phyloP scores from a whole-genome alignment of 2,113 vertebrate genomes.

The Sarotherodon lohbergeri region DNA sequence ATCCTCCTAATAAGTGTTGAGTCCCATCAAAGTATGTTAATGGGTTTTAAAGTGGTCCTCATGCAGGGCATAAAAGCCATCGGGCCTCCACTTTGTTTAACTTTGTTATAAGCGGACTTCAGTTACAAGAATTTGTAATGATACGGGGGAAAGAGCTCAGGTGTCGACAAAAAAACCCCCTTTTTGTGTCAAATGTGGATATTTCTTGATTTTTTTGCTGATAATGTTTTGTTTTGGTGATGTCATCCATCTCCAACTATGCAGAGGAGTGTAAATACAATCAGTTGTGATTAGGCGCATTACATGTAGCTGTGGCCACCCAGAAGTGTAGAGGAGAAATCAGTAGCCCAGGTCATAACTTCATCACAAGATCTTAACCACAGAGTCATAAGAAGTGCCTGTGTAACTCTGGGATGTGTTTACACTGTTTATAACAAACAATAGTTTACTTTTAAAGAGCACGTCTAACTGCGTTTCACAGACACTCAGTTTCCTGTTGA shows the following conservation, averaged over 20 bases:
- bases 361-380: slow-evolving; percentile 51
- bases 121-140: slow-evolving; percentile 29
- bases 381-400: slow-evolving; percentile 21
- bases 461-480: background rate
- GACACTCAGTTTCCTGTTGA: background rate
- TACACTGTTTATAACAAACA: slow-evolving; percentile 29
- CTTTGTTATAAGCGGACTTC: slow-evolving; percentile 51
- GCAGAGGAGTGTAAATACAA: slow-evolving; percentile 49
- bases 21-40: slow-evolving; percentile 58
- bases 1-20: slow-evolving; percentile 46
- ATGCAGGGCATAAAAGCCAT: slow-evolving; percentile 44
- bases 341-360: slow-evolving; percentile 34
- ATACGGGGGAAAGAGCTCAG: background rate
- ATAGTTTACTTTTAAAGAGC: background rate
- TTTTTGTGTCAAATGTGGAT: background rate
- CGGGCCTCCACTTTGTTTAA: slow-evolving; percentile 53
- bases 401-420: slow-evolving; percentile 19
- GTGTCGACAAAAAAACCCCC: background rate
- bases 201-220: background rate
- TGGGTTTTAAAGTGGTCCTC: slow-evolving; percentile 64
- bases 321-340: slow-evolving; percentile 46
- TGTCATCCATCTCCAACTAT: slow-evolving; percentile 3
- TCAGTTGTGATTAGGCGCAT: slow-evolving; percentile 49
- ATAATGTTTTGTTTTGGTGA: slow-evolving; percentile 23
- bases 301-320: slow-evolving; percentile 45